Conservation (phyloP, 2,113 vertebrate genomes). For the Hyaena hyaena region DNA sequence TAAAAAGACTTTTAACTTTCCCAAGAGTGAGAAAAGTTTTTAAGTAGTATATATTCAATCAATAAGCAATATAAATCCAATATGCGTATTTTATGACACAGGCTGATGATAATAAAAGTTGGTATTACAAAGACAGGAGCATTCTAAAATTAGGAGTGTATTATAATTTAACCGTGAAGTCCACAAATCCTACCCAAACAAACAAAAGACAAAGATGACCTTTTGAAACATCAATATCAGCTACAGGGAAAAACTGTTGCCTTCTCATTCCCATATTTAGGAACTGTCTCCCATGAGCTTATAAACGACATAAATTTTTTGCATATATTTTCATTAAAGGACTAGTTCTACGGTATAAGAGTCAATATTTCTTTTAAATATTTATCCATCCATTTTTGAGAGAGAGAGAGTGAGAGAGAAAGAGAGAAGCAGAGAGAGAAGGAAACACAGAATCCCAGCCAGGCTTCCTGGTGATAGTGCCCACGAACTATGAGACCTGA, state of each 20-base stretch:
- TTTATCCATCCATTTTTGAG: too few species aligned
- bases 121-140: not conserved
- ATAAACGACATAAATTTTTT: not conserved
- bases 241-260: not conserved
- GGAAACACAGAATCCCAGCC: too few species aligned
- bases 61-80: not conserved
- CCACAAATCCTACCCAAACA: constrained; percentile 34
- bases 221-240: constrained; percentile 13
- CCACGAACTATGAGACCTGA: too few species aligned
- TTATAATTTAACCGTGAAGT: not conserved
- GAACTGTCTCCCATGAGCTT: not conserved
- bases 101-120: not conserved
- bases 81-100: not conserved
- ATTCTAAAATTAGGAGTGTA: not conserved
- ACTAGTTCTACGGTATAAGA: not conserved
- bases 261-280: not conserved
- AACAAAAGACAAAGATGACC: constrained; percentile 8
- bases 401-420: too few species aligned
- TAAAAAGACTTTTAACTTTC: constrained; percentile 36
- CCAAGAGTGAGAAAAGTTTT: not conserved
- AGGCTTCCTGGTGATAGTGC: too few species aligned
- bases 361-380: not conserved
- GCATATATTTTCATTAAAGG: constrained; percentile 11
- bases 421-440: too few species aligned
- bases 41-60: constrained; percentile 24